Conservation (phyloP, 2,113 vertebrate species). For the Hyperopisus bebe region DNA sequence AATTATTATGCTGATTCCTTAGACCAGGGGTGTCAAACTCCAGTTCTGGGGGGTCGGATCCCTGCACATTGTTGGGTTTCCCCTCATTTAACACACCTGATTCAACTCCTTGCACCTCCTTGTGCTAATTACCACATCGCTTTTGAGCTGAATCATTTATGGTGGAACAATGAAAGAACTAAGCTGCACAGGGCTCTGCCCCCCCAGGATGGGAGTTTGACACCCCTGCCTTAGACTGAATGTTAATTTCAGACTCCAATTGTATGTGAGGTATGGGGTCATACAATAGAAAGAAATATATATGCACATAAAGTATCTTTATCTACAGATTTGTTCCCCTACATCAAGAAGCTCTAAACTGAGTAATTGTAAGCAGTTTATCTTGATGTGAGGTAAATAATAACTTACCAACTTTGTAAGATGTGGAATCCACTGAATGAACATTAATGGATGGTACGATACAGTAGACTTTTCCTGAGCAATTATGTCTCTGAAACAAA, state of each 20-base stretch:
- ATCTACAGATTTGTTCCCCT: background rate
- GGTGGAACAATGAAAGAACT: no score
- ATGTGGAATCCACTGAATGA: background rate
- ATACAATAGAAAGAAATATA: background rate
- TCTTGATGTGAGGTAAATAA: background rate
- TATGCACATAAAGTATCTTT: background rate
- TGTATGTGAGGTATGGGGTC: background rate
- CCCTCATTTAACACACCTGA: no score
- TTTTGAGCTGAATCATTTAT: no score
- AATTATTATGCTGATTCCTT: background rate
- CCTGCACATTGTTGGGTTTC: no score
- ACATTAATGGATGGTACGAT: background rate
- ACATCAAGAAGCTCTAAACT: background rate
- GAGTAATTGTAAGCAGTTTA: background rate
- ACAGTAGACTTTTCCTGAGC: background rate
- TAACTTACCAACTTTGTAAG: background rate
- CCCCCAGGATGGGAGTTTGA: no score
- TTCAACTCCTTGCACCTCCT: no score
- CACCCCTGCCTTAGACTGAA: no score
- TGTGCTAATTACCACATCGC: no score
- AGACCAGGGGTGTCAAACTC: no score
- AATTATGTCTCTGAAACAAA: background rate
- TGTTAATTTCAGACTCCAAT: background rate
- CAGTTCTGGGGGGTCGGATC: no score
- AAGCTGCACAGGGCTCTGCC: no score